A percentile compares a stretch with the other conserved stretches of the same genome.
These are phyloP conservation scores for Drosophila yooni DNA, from an alignment of 2,888 invertebrate genomes.

Conservation along the genomic window DNA sequence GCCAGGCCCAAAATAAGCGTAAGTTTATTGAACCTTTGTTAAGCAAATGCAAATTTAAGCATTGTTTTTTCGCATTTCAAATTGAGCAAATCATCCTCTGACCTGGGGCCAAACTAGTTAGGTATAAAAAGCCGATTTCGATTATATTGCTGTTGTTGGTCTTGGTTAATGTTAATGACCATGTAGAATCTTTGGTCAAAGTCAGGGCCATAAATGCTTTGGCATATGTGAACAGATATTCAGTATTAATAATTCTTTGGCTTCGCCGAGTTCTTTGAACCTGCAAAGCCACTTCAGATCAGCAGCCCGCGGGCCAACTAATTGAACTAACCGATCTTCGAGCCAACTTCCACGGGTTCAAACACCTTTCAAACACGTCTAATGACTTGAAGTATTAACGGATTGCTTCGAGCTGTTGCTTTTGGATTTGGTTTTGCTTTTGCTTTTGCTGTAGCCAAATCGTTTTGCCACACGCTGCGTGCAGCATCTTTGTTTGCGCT, in stretches of 20 bases:
- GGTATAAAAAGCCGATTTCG: slow-evolving; percentile 29
- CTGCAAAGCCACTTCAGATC: slow-evolving; percentile 45
- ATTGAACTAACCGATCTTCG: slow-evolving; percentile 20
- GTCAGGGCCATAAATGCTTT: slow-evolving; percentile 49
- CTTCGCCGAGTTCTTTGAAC: slow-evolving; percentile 60
- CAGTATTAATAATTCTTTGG: slow-evolving; percentile 41
- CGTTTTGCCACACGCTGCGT: slow-evolving; percentile 45
- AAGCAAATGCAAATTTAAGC: slow-evolving; percentile 42
- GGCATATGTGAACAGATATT: slow-evolving; percentile 16
- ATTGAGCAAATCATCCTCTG: slow-evolving; percentile 68
- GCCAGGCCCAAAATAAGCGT: slow-evolving; percentile 4
- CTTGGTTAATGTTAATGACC: slow-evolving; percentile 48
- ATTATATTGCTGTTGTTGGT: slow-evolving; percentile 5
- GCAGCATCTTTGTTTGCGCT: slow-evolving; percentile 34
- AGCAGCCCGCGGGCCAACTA: slow-evolving; percentile 45
- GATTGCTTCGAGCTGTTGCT: slow-evolving; percentile 44
- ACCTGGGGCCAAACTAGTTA: slow-evolving; percentile 71
- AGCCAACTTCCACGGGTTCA: slow-evolving; percentile 58
- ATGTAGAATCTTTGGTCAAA: slow-evolving; percentile 44
- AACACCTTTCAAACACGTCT: slow-evolving; percentile 75
- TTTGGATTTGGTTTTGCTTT: slow-evolving; percentile 7
- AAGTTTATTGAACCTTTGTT: slow-evolving; percentile 73
- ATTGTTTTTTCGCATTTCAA: slow-evolving; percentile 53
- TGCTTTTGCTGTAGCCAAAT: slow-evolving; percentile 7
- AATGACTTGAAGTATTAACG: slow-evolving; percentile 67